phyloP scores from a whole-genome alignment of 2,888 invertebrate species.

The Hoplodrina ambigua region DNA sequence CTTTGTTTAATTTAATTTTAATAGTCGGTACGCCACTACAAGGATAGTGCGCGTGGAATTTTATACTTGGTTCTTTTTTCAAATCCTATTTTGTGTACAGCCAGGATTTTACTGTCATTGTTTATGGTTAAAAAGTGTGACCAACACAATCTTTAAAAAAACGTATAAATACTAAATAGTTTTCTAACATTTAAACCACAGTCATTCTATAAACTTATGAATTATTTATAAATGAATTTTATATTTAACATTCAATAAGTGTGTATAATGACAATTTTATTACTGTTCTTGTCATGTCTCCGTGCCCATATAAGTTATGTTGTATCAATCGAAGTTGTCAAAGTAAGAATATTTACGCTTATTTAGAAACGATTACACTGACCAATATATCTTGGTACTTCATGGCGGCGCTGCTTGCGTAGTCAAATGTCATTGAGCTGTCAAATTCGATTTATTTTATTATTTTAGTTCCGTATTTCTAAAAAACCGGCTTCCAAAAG shows the following conservation, averaged over 20 bases:
- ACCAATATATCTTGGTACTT: slow-evolving; percentile 34
- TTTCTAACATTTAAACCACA: slow-evolving; percentile 12
- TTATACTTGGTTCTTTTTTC: slow-evolving; percentile 38
- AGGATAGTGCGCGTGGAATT: slow-evolving; percentile 70
- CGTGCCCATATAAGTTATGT: slow-evolving; percentile 53
- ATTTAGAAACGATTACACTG: slow-evolving; percentile 61
- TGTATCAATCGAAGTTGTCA: slow-evolving; percentile 41
- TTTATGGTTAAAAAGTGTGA: slow-evolving; percentile 7
- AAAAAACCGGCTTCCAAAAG: background rate
- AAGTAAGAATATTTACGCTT: slow-evolving; percentile 51
- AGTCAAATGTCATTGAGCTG: slow-evolving; percentile 37
- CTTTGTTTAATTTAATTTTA: slow-evolving; percentile 87
- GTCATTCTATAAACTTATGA: slow-evolving; percentile 53
- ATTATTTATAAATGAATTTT: slow-evolving; percentile 57
- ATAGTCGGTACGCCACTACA: slow-evolving; percentile 72
- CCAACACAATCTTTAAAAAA: background rate
- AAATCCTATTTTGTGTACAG: slow-evolving; percentile 5
- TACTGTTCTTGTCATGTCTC: slow-evolving; percentile 60
- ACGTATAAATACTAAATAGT: background rate
- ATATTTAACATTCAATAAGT: slow-evolving; percentile 56
- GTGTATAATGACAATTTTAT: slow-evolving; percentile 62
- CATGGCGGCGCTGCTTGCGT: background rate
- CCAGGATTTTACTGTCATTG: slow-evolving; percentile 3
- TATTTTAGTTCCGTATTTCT: slow-evolving; percentile 20
- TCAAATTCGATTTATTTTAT: slow-evolving; percentile 21